Evolutionary conservation across 2,113 vertebrate genomes (phyloP), one percentile per base, ranked within the genome.

Genomic region (Mastomys coucha): DNA sequence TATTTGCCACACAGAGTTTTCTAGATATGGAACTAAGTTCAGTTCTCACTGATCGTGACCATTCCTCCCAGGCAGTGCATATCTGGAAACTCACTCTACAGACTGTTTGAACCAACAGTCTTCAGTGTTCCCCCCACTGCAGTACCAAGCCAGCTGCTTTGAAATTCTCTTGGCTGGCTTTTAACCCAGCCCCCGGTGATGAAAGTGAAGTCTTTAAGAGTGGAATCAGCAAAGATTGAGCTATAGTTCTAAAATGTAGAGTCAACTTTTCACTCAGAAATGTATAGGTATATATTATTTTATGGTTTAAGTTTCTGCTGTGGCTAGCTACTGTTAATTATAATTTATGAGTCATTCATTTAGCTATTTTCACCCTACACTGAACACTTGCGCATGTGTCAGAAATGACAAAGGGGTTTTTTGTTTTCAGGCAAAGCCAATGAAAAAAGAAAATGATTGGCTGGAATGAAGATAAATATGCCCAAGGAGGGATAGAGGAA

Each of bases 1-100:
- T 80, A 24, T 67, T 2, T 85, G 24, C 51, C 82, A 85, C n/a
- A 70, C 24, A 72, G 14, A 28, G 89, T 94, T 96, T 97, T 95
- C 76, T 67, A 84, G 51, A n/a, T 86, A 86, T 67, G 39, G 91
- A 94, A 84, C 28, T 70, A 94, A 96, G 85, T 36, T 94, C 77
- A 73, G 33, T 92, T 89, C 67, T 31, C 73, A 90, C 39, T 65
- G 60, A 91, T 89, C 77, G 85, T 82, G 56, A 81, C 67, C n/a
- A n/a, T 49, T 88, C 65, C 81, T 96, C 77, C 33, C 60, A 58
- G 78, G 39, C 60, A 78, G 89, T 60, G 58, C 65, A 42, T 73
- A 36, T 88, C 89, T 77, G 53, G 80, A 95, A 91, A 63, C 31
- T 33, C 0, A 0, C 39, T 73, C 51, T 36, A 17, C 16, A 67